Base-by-base conservation (phyloP, 2,113 vertebrate species). In the Illadopsis cleaveri region DNA sequence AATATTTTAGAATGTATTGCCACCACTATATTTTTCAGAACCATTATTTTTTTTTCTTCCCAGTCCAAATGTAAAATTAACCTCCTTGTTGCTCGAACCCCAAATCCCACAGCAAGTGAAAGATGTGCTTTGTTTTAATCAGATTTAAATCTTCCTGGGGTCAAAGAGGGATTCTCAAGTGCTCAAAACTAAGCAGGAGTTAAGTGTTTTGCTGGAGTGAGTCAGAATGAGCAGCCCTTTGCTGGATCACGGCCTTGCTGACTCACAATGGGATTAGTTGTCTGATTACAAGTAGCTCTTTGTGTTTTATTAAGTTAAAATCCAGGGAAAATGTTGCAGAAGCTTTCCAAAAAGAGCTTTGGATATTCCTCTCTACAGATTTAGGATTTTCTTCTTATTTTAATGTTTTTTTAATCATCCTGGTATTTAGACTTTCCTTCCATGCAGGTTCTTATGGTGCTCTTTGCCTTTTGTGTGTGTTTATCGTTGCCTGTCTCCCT, bases 271-370 rank as follows among this genome's bases (percentile, higher is more conserved):
- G 94, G 94, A 96, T 96, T 97, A 86, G 57, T 10, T 72, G 38
- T 79, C 57, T 80, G 90, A 94, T 94, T 95, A 83, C 84, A 91
- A 94, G 82, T 77, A 93, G 89, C 48, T 85, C 86, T 94, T 61
- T 58, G 50, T 72, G 57, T 51, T 96, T 84, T 88, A 80, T 82
- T 82, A 85, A 90, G 45, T 75, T 77, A 57, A 44, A 94, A 90
- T 45, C 23, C 84, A 54, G 51, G 42, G 42, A 66, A 85, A 89
- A 65, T 73, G 11, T 65, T 76, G 75, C 50, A 87, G 65, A 68
- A 91, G 17, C 31, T 85, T 38, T 89, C 47, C 11, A 72, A 42
- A 71, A 78, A 28, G 18, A 44, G 11, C 66, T 95, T 64, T 57
- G n/a, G 6, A 22, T 68, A 40, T 20, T 56, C 11, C 40, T 66